phyloP scores from a whole-genome alignment of 2,797 vertebrate species.

The Cryptoprocta ferox region DNA sequence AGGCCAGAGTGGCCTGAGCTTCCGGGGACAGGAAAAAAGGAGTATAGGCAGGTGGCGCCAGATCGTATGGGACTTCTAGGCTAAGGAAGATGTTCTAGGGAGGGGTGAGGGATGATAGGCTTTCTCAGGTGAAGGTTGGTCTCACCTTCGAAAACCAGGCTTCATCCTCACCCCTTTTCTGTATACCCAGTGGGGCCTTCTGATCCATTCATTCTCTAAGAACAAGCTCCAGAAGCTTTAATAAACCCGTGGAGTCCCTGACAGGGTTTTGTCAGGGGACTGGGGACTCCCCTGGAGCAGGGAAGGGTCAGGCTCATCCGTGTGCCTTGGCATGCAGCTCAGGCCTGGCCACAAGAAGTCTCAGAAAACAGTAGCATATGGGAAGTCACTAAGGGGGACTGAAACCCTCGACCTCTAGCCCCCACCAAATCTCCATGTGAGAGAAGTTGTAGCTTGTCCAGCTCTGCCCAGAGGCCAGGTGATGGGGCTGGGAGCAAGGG shows the following conservation, averaged over 20 bases:
- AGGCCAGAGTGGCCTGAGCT: neutral
- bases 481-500: neutral
- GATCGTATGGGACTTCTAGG: neutral
- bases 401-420: neutral
- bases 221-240: neutral
- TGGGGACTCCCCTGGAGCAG: neutral
- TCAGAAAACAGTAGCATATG: neutral
- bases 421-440: neutral
- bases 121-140: neutral
- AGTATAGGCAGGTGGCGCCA: neutral
- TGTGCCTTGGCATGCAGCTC: neutral
- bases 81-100: neutral
- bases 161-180: neutral
- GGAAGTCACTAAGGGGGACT: neutral
- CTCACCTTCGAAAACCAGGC: neutral
- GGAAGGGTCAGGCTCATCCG: neutral
- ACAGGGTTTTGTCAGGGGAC: neutral
- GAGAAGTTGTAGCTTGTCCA: neutral
- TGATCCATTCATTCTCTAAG: neutral
- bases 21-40: neutral
- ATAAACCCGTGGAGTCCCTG: neutral
- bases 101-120: neutral
- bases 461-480: neutral
- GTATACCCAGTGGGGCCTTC: neutral
- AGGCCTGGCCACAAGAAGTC: neutral